A percentile compares a stretch with the other conserved stretches of the same genome.
These are phyloP conservation scores for Hypotaenidia okinawae DNA, from an alignment of 2,797 vertebrate genomes.

Conservation along the genomic window DNA sequence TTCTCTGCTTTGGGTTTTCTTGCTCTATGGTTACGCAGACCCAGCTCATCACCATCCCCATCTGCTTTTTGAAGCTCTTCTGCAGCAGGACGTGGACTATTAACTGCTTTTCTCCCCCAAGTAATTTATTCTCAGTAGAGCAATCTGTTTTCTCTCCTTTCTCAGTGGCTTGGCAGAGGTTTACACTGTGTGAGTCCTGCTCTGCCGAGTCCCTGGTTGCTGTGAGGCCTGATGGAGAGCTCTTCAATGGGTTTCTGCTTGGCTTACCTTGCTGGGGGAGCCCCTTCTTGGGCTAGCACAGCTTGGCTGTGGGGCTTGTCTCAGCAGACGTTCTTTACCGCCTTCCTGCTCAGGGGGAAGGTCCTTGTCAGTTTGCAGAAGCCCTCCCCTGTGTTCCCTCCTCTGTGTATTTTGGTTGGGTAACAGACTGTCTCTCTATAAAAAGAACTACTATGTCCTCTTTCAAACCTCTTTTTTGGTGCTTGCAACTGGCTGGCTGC, in stretches of 20 bases:
- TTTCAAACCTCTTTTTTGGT: not conserved
- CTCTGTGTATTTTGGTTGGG: not conserved
- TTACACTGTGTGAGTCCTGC: not conserved
- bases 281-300: not conserved
- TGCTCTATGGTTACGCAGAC: not conserved
- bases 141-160: not conserved
- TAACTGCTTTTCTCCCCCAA: not conserved
- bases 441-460: not conserved
- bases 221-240: not conserved
- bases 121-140: not conserved
- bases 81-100: not conserved
- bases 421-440: not conserved
- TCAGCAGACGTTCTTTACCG: not conserved
- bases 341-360: not conserved
- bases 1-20: not conserved
- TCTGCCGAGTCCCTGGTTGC: not conserved
- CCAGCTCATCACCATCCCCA: not conserved
- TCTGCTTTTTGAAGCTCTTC: not conserved
- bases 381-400: not conserved
- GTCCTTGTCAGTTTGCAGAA: not conserved
- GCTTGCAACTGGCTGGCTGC: not conserved
- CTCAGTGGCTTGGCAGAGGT: not conserved
- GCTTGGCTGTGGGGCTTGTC: not conserved
- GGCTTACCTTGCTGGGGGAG: not conserved
- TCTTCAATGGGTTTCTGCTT: not conserved